Evolutionary conservation across 2,113 vertebrate genomes (phyloP), one percentile per base, ranked within the genome.

Genomic region (Tapirus terrestris): DNA sequence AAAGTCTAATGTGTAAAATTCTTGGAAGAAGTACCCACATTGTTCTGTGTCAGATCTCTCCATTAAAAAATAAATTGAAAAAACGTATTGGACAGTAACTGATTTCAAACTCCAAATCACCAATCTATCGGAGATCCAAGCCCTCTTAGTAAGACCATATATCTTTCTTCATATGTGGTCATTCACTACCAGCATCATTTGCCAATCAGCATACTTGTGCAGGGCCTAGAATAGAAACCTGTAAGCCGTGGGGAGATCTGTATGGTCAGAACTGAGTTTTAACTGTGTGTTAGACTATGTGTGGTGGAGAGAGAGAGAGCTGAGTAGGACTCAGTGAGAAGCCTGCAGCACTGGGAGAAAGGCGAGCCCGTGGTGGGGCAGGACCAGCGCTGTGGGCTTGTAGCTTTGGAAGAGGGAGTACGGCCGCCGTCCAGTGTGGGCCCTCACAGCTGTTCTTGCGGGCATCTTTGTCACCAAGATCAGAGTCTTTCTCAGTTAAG

Each of bases 21-120:
- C n/a, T 77, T 84, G 45, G 67, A 61, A 77, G 67, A 88, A 65
- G 14, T 21, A 65, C 70, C 25, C 27, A 56, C n/a, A 56, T 91
- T 76, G 58, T 92, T 81, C 67, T 63, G 31, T 85, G 23, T 79
- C 73, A 29, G 43, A 79, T 72, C 20, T 87, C 20, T 86, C 36
- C 72, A 39, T 56, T 87, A 81, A 96, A 96, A 95, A 94, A 91
- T 67, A 87, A 91, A 76, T 58, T 14, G 53, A 82, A 92, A 56
- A 86, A 53, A 8, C 43, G 5, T n/a, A 3, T 53, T 70, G 63
- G 18, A 33, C 36, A 48, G 82, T 9, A 61, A 18, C 39, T 51
- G 48, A 75, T 88, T 87, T 91, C n/a, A 67, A 94, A 56, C 33
- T 73, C 27, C 31, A 82, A 21, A 21, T 51, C 67, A 83, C 36